A percentile compares a stretch with the other conserved stretches of the same genome.
phyloP scores from a whole-genome alignment of 2,888 invertebrate genomes.

The Acanthosepion esculentum region DNA sequence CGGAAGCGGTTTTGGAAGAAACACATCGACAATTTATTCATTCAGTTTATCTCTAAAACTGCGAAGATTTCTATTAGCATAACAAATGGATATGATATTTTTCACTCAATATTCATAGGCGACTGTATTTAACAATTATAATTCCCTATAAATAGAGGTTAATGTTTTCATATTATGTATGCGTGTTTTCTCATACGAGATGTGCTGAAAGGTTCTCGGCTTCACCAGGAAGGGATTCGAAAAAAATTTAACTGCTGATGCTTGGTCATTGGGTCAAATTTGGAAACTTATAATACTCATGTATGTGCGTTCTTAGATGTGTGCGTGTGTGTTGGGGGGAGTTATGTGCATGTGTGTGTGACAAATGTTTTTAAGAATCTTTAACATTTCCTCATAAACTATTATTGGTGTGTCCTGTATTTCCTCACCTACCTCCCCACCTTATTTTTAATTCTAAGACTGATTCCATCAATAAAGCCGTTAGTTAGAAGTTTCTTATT shows the following conservation, averaged over 20 bases:
- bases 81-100: too few relatives aligned
- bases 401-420: too few relatives aligned
- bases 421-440: too few relatives aligned
- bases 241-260: neutral
- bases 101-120: neutral
- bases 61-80: neutral
- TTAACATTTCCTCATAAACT: too few relatives aligned
- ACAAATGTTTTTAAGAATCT: too few relatives aligned
- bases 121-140: neutral
- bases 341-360: neutral
- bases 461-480: too few relatives aligned
- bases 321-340: neutral
- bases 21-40: neutral
- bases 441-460: too few relatives aligned
- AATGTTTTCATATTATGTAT: neutral
- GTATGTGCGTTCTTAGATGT: neutral
- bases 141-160: neutral
- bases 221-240: too few relatives aligned
- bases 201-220: too few relatives aligned
- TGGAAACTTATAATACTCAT: neutral
- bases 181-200: neutral
- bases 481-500: too few relatives aligned
- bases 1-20: neutral
- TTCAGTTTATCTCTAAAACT: neutral
- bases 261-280: too few relatives aligned